Base-by-base conservation (phyloP, 2,797 vertebrate genomes). In the Chelidonichthys spinosus region DNA sequence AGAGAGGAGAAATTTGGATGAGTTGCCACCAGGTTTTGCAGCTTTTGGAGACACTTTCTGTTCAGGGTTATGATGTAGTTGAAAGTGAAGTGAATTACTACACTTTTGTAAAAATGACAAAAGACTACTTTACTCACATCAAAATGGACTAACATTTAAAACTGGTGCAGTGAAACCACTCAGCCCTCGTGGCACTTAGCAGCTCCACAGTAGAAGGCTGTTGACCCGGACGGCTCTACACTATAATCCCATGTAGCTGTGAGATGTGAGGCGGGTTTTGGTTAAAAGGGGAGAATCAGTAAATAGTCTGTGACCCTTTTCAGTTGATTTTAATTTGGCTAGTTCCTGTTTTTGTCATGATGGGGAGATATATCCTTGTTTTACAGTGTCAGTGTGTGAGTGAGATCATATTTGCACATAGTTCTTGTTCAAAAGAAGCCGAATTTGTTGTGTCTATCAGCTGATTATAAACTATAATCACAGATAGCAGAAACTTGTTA, bases 61-160 rank as follows among this genome's bases (percentile, higher is more conserved):
- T 42, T 40, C 42, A 11, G 50, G 47, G 4, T 49, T 55, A 61
- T 15, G 11, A 37, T 7, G 6, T 47, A 17, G 37, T 42, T 42
- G 46, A 39, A 40, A 62, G 37, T 9, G n/a, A 42, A 53, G 15
- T 43, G 18, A 52, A 73, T 7, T 9, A 11, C 33, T 8, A 5
- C 59, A 33, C 42, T 55, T 69, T 44, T 61, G 25, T 61, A 14
- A 13, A 59, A 67, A 68, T 61, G 11, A 64, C 54, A 40, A 63
- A 70, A 63, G 62, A 44, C 40, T 35, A 54, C 72, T 63, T 54
- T 35, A 58, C 64, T 37, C n/a, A 40, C 43, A 72, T 75, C 11
- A 9, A 74, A 70, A 69, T 42, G 53, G 9, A 5, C 40, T 40
- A 56, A 47, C 52, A 42, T 18, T 43, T 5, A 56, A 47, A 68